Percentiles rank a stretch among this genome's conserved stretches.
These are phyloP conservation scores for Rousettus leschenaultii DNA, from an alignment of 2,113 vertebrate genomes.

Conservation along the genomic window DNA sequence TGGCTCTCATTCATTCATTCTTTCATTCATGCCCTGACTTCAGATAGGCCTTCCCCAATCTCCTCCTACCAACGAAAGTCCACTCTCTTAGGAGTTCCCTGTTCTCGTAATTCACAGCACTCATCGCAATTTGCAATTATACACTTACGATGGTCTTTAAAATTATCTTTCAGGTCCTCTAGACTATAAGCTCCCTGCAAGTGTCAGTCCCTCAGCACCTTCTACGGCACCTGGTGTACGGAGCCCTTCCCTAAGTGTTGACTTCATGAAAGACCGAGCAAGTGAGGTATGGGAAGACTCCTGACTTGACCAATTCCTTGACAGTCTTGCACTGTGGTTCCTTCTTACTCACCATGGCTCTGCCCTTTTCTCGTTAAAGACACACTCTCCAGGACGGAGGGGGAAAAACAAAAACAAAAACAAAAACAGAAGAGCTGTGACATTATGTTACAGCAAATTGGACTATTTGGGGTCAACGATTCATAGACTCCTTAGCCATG, in stretches of 20 bases:
- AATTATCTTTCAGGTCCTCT: not conserved
- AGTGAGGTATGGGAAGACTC: not conserved
- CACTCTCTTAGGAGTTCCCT: not conserved
- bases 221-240: not conserved
- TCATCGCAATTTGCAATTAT: not conserved
- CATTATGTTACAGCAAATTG: not conserved
- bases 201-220: not conserved
- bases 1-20: not conserved
- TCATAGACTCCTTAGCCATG: not conserved
- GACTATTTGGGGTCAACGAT: not conserved
- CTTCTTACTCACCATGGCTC: not conserved
- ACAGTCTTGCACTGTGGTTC: not conserved
- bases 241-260: not conserved
- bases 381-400: not conserved
- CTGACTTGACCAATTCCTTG: not conserved
- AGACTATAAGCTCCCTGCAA: not conserved
- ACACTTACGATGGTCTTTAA: not conserved
- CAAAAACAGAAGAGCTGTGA: not conserved
- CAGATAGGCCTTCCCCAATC: not conserved
- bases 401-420: too few species aligned
- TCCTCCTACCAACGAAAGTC: not conserved
- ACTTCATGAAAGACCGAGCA: rapidly evolving
- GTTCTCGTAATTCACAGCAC: not conserved
- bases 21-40: not conserved
- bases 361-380: not conserved